Conservation (phyloP, 2,113 vertebrate species). For the Lathamus discolor region DNA sequence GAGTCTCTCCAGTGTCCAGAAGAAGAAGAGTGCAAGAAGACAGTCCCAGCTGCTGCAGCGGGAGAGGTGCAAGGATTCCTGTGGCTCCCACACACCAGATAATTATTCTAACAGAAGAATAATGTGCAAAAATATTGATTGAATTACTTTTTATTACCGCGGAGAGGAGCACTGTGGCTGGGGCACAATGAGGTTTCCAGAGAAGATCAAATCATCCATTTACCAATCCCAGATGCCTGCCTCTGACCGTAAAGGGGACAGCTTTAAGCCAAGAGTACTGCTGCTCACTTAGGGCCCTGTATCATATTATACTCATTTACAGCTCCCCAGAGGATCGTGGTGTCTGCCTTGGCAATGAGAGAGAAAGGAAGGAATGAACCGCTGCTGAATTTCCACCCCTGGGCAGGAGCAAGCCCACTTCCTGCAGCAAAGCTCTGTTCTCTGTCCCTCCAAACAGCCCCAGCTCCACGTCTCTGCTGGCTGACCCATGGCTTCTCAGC, state of each 20-base stretch:
- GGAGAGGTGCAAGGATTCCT: neutral
- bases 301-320: neutral
- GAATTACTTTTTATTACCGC: neutral
- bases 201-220: neutral
- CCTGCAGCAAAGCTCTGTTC: neutral
- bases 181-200: neutral
- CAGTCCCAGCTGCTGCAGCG: neutral
- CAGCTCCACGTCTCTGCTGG: neutral
- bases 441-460: neutral
- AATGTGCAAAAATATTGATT: neutral
- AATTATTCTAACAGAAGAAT: constrained; percentile 14
- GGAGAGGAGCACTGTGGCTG: neutral
- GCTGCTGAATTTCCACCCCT: neutral
- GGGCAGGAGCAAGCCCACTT: neutral
- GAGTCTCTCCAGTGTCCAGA: neutral
- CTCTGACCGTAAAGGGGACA: neutral
- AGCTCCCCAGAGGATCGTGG: neutral
- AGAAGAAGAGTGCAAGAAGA: neutral
- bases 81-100: neutral
- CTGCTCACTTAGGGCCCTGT: neutral
- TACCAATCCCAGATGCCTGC: neutral
- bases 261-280: constrained; percentile 11
- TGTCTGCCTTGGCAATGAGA: neutral
- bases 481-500: neutral
- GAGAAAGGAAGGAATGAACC: neutral